phyloP scores from a whole-genome alignment of 2,113 vertebrate species.

The Myanophis thanlyinensis region DNA sequence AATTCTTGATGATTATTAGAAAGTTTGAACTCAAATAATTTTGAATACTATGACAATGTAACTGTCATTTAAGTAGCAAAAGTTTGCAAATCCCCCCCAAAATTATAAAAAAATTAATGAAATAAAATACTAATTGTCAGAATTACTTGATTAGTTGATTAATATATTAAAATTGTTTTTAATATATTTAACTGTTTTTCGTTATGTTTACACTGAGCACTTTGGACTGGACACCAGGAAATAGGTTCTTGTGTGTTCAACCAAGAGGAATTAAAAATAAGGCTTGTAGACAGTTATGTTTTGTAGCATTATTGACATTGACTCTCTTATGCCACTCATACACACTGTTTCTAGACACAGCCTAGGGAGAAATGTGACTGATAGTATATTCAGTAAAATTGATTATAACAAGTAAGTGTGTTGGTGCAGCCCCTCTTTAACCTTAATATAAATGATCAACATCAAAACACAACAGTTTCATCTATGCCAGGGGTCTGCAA shows the following conservation, averaged over 20 bases:
- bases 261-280: neutral
- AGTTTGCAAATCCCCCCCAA: neutral
- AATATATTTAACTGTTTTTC: too few species aligned
- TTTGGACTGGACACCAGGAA: neutral
- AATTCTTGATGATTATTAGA: neutral
- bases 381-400: neutral
- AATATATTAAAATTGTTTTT: neutral
- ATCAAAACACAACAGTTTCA: neutral
- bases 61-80: neutral
- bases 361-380: neutral
- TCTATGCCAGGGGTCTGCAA: too few species aligned
- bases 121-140: neutral
- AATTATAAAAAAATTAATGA: neutral
- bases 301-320: neutral
- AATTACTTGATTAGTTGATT: neutral
- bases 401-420: neutral
- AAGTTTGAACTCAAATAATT: neutral
- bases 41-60: neutral
- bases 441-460: neutral
- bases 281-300: neutral
- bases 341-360: neutral
- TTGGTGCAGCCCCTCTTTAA: neutral
- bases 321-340: neutral
- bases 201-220: neutral
- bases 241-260: neutral